Base-by-base conservation (phyloP, 2,797 vertebrate genomes). In the Crypturellus tataupa region DNA sequence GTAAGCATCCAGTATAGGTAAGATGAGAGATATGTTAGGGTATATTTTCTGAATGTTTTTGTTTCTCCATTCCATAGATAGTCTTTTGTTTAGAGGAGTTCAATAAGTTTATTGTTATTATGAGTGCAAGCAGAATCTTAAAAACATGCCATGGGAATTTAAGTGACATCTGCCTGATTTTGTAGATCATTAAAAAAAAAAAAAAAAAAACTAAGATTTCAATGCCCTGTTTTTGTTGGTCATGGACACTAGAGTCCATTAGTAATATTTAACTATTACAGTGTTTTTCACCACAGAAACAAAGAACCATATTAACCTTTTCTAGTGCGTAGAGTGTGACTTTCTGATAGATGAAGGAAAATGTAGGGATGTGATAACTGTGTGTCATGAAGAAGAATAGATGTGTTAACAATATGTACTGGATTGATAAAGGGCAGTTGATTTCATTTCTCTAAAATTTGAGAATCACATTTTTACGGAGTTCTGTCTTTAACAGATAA, bases 241-340 rank as follows among this genome's bases (percentile, higher is more conserved):
- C 60, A 40, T n/a, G 60, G 12, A 19, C n/a, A 49, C 8, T 79
- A 58, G 73, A 51, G 16, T 68, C 35, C 42, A 79, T 27, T 42
- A 78, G 24, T 49, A 67, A 76, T 62, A 62, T 56, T 64, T 68
- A 86, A 56, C 10, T 4, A 6, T 63, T 80, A 27, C 7, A 19
- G 25, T 49, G 10, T 58, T 68, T 85, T 33, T 75, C 37, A 78
- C 6, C 16, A 15, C 15, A 33, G 49, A 49, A 47, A 63, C 15
- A 64, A 81, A 79, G 62, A 78, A 51, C 56, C 83, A 6, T 1
- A 1, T 12, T 71, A 67, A 7, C 23, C 29, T 71, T 67, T 89
- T 13, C 6, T 4, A 23, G 72, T 0, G 0, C 14, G 27, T 51
- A 27, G 42, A 6, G 21, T 75, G 24, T 1, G 9, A 72, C 6